Evolutionary conservation across 35 echinoderm and acorn worm genomes (phyloP).

Genomic region (Strongylocentrotus purpuratus): DNA sequence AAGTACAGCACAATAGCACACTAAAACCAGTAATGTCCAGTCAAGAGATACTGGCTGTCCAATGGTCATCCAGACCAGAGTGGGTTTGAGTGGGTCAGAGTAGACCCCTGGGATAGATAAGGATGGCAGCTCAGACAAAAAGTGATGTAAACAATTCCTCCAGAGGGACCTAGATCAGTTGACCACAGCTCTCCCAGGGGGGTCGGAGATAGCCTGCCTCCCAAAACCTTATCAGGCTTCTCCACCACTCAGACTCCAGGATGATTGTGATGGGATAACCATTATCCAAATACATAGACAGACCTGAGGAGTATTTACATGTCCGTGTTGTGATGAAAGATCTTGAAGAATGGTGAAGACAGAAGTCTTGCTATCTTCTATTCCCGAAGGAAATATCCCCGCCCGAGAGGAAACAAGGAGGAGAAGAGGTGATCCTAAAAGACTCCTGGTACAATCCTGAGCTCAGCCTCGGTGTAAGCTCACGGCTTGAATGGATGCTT

Average conservation of each 20-base stretch:
- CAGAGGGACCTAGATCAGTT: not conserved
- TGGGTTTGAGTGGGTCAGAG: not conserved
- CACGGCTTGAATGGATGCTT: not conserved
- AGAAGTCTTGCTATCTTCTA: not conserved
- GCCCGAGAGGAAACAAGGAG: not conserved
- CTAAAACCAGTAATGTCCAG: not conserved
- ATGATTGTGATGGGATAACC: too few relatives aligned
- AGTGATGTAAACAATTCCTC: not conserved
- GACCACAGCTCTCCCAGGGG: not conserved
- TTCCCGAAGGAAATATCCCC: not conserved
- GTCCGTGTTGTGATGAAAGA: not conserved
- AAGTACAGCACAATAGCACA: not conserved
- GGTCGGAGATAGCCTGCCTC: not conserved
- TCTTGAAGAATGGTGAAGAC: not conserved
- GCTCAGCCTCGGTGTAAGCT: not conserved
- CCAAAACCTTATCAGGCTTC: not conserved
- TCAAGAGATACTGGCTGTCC: too few relatives aligned
- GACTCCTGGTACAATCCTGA: not conserved
- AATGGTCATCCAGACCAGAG: not conserved
- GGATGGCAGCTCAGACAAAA: not conserved
- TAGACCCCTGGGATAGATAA: constrained; percentile 8
- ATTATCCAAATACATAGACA: too few relatives aligned
- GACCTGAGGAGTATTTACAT: too few relatives aligned
- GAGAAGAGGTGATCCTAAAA: not conserved
- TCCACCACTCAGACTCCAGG: not conserved